These are phyloP conservation scores for Sympetrum striolatum DNA, from an alignment of 2,888 invertebrate species.

Conservation along the genomic window DNA sequence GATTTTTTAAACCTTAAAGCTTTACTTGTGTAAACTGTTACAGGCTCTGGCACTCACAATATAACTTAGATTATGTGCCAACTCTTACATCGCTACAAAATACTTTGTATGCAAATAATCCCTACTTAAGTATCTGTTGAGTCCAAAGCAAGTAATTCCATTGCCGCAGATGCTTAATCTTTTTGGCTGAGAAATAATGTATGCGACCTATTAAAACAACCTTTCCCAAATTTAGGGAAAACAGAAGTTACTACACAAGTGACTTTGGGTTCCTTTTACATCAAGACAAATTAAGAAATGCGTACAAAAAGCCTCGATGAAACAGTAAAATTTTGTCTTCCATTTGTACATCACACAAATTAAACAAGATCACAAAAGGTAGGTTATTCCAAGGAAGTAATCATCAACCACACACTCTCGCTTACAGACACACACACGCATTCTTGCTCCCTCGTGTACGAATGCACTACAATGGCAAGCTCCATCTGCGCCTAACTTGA, in stretches of 20 bases:
- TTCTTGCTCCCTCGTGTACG: background rate
- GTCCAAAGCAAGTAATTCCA: slow-evolving; percentile 5
- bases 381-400: background rate
- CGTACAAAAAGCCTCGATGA: background rate
- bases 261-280: background rate
- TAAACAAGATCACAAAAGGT: slow-evolving; percentile 8
- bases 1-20: background rate
- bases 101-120: background rate
- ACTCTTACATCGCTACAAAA: background rate
- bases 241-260: background rate
- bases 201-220: background rate
- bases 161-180: background rate
- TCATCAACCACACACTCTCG: background rate
- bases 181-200: background rate
- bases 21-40: background rate
- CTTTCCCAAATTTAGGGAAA: background rate
- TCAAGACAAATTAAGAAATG: background rate
- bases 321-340: background rate
- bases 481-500: background rate
- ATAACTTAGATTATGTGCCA: background rate
- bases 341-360: background rate
- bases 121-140: slow-evolving; percentile 3
- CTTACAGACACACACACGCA: background rate
- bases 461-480: background rate
- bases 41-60: background rate